These are phyloP conservation scores for Darwinula stevensoni DNA, from an alignment of 2,888 invertebrate species.

Conservation along the genomic window DNA sequence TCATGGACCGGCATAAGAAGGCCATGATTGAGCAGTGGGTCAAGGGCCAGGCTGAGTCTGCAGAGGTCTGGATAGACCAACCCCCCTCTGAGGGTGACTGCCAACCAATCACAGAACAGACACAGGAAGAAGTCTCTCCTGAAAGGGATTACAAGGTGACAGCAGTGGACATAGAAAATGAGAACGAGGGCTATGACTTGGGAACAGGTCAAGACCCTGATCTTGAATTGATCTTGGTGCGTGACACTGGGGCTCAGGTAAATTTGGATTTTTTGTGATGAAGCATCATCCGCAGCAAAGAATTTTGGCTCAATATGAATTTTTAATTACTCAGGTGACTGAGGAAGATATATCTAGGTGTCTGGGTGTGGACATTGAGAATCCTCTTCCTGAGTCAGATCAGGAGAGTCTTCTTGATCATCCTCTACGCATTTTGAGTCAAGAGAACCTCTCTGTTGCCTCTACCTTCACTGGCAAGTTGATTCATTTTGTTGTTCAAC, in stretches of 20 bases:
- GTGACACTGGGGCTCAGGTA: too few relatives aligned
- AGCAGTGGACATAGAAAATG: too few relatives aligned
- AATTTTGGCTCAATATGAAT: constrained; percentile 1
- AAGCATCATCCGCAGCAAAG: too few relatives aligned
- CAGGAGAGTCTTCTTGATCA: constrained; percentile 41
- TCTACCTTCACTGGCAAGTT: constrained; percentile 53
- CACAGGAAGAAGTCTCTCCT: too few relatives aligned
- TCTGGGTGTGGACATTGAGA: constrained; percentile 34
- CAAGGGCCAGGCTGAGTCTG: constrained; percentile 58
- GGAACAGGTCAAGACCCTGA: too few relatives aligned
- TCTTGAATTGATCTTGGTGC: too few relatives aligned
- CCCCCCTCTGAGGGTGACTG: neutral
- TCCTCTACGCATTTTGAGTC: constrained; percentile 57
- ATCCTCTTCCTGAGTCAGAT: constrained; percentile 36
- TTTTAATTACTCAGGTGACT: constrained; percentile 26
- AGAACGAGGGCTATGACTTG: too few relatives aligned
- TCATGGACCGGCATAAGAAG: constrained; percentile 73
- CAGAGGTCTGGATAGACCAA: constrained; percentile 19
- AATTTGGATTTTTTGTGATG: too few relatives aligned
- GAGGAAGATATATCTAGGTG: constrained; percentile 73
- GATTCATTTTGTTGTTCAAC: neutral
- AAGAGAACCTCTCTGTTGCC: constrained; percentile 65
- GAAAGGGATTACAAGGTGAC: too few relatives aligned
- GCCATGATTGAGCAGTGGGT: constrained; percentile 82
- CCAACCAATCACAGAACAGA: too few relatives aligned